Evolutionary conservation across 1,140 invertebrate genomes (phyloP).

Genomic region (Ips typographus): DNA sequence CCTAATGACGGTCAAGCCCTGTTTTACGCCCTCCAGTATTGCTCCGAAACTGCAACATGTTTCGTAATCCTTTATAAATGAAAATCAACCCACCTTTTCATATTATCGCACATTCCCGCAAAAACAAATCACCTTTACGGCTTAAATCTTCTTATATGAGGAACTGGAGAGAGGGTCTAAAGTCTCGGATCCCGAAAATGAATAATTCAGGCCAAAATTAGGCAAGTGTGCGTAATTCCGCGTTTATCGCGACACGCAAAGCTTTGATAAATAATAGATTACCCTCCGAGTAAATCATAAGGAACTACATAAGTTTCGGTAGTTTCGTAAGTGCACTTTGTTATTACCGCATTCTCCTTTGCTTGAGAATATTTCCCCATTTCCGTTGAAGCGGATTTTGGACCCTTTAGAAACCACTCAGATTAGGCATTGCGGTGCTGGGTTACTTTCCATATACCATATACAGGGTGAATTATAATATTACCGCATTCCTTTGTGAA

Average conservation of each 20-base stretch:
- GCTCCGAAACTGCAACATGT: too few relatives aligned
- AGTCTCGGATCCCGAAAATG: slow-evolving; percentile 26
- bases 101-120: slow-evolving; percentile 2
- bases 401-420: slow-evolving; percentile 23
- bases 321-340: slow-evolving; percentile 34
- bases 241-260: slow-evolving; percentile 39
- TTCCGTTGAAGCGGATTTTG: slow-evolving; percentile 13
- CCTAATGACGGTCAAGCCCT: slow-evolving; percentile 1
- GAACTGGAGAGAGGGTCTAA: slow-evolving; percentile 9
- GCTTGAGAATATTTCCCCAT: slow-evolving; percentile 13
- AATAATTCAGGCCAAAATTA: slow-evolving; percentile 40
- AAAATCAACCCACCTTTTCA: too few relatives aligned
- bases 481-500: too few relatives aligned
- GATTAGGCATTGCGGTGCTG: too few relatives aligned
- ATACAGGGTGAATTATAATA: too few relatives aligned
- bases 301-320: slow-evolving; percentile 33
- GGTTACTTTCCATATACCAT: too few relatives aligned
- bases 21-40: neutral
- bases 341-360: slow-evolving; percentile 30
- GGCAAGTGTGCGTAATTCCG: slow-evolving; percentile 37
- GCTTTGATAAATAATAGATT: slow-evolving; percentile 43
- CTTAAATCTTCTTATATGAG: slow-evolving; percentile 32
- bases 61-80: too few relatives aligned
- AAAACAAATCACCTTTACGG: slow-evolving; percentile 35
- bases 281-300: slow-evolving; percentile 37